phyloP scores from a whole-genome alignment of 2,888 invertebrate species.

The Epinotia ramella region DNA sequence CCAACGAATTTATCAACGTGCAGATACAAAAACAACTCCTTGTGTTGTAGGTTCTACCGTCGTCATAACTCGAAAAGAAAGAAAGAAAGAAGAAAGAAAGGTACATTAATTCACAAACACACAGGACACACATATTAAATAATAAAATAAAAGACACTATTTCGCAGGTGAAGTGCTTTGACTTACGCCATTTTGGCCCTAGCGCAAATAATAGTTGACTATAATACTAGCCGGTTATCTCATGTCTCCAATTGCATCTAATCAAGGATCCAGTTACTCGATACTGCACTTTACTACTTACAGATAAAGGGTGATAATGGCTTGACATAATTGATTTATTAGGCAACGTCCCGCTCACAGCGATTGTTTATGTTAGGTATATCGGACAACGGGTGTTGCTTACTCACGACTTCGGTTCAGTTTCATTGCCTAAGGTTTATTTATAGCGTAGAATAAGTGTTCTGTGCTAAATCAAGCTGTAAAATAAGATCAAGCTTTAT shows the following conservation, averaged over 20 bases:
- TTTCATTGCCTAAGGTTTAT: constrained; percentile 20
- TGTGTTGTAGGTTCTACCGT: no score
- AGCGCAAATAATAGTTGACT: constrained; percentile 38
- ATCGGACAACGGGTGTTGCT: constrained; percentile 29
- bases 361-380: constrained; percentile 30
- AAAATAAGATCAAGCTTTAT: neutral
- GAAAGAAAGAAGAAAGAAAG: no score
- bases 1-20: neutral
- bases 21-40: neutral
- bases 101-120: no score
- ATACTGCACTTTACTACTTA: neutral
- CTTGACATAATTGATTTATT: constrained; percentile 19
- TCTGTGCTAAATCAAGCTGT: constrained; percentile 1
- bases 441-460: constrained; percentile 4
- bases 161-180: neutral
- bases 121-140: no score
- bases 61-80: neutral
- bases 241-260: constrained; percentile 61
- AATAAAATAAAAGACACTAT: no score
- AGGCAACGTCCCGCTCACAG: constrained; percentile 29
- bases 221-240: constrained; percentile 49
- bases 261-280: constrained; percentile 49
- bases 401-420: constrained; percentile 24
- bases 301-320: neutral
- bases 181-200: neutral